phyloP scores from a whole-genome alignment of 2,113 vertebrate species.

The Orycteropus afer region DNA sequence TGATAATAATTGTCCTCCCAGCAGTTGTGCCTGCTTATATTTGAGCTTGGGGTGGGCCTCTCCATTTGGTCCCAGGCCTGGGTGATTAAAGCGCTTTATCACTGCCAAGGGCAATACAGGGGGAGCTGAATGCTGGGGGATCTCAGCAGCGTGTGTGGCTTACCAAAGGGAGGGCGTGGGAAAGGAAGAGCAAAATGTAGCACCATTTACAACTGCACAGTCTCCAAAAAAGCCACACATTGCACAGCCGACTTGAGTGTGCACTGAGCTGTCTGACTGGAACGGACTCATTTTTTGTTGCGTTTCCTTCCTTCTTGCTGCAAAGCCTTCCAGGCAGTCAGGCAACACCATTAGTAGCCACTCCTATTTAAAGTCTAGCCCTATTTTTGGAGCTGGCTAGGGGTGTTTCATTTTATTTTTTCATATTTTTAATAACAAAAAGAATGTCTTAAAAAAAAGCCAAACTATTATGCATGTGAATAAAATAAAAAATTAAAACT shows the following conservation, averaged over 20 bases:
- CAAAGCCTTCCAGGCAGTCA: not conserved
- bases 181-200: constrained; percentile 44
- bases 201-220: not conserved
- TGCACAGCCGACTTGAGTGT: not conserved
- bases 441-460: not conserved
- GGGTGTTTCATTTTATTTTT: not conserved
- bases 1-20: not conserved
- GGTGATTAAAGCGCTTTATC: not conserved
- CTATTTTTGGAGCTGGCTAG: not conserved
- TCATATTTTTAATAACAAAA: not conserved
- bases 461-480: not conserved
- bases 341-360: not conserved
- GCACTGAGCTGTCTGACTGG: not conserved
- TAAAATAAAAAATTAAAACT: not conserved
- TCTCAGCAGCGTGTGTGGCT: constrained; percentile 32
- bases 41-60: not conserved
- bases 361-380: constrained; percentile 9
- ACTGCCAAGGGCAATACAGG: not conserved
- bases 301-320: constrained; percentile 22
- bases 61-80: not conserved
- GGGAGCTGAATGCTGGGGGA: not conserved
- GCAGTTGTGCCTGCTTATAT: not conserved
- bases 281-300: not conserved
- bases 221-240: not conserved
- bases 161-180: not conserved